Percentiles rank a stretch among this genome's conserved stretches.
Conservation (phyloP, 2,888 invertebrate species). For the Trissonchulus latispiculum region DNA sequence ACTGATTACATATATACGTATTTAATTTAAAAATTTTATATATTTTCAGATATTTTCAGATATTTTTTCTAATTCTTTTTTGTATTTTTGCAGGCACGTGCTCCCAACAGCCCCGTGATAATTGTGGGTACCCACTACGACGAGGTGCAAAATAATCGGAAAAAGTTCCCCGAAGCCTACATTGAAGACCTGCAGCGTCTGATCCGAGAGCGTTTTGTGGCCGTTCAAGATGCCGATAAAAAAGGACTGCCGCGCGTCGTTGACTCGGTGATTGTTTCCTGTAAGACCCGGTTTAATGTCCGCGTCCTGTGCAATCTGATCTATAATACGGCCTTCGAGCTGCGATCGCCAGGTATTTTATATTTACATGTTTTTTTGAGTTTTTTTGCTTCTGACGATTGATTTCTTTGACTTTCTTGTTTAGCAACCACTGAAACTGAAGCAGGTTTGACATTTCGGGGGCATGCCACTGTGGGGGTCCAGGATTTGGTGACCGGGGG, state of each 20-base stretch:
- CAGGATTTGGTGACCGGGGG: too few species aligned
- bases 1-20: too few species aligned
- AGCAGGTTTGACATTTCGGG: too few species aligned
- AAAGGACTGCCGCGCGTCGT: constrained; percentile 68
- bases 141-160: constrained; percentile 57
- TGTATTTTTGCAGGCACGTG: constrained; percentile 59
- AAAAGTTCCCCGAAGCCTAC: constrained; percentile 51
- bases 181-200: constrained; percentile 73
- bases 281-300: constrained; percentile 77
- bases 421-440: too few species aligned
- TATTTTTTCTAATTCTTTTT: too few species aligned
- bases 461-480: too few species aligned
- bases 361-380: too few species aligned
- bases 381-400: too few species aligned
- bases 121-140: constrained; percentile 95
- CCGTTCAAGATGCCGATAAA: constrained; percentile 88
- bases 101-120: constrained; percentile 88
- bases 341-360: constrained; percentile 71
- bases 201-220: constrained; percentile 67
- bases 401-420: too few species aligned
- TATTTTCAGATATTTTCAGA: too few species aligned
- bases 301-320: constrained; percentile 69
- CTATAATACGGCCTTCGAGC: constrained; percentile 81
- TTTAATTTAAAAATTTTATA: too few species aligned
- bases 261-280: constrained; percentile 81